Evolutionary conservation across 2,888 invertebrate genomes (phyloP), one percentile per base, ranked within the genome.

Genomic region (Tenthredo scrophulariae): DNA sequence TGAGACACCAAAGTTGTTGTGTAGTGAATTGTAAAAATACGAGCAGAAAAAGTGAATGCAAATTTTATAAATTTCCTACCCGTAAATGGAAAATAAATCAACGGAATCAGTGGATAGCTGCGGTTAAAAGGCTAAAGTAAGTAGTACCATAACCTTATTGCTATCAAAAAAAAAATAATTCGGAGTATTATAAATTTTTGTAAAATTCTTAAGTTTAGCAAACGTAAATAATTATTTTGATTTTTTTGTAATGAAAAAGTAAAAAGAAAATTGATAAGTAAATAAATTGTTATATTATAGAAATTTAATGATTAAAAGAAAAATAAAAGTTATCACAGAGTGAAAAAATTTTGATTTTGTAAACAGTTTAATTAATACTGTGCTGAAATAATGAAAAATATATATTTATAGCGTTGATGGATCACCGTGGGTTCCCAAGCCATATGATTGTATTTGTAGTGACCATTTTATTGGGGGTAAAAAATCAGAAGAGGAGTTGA

Each of bases 401-500:
- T n/a, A n/a, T n/a, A n/a, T 29, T 29, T 29, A 2, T 29, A 65
- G 84, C 83, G 33, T 84, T n/a, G 77, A 86, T 86, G 77, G 83
- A 83, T 83, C 86, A 82, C 86, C 84, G 58, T 85, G 85, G 84
- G 50, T 58, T 86, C 86, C 84, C 43, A 87, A 86, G 70, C 83
- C 65, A 58, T 33, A 7, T 7, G 70, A 75, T 86, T 26, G 7
- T 26, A 87, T 87, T 79, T 87, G 87, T 74, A 87, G 87, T 80
- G 29, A 29, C 2, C 29, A 29, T 29, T 29, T 29, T 2, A 29
- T 29, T 2, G 29, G 29, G 2, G 29, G 74, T 72, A 80, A 86
- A 86, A 86, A 87, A 77, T 79, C 86, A 22, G 85, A 87, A 46
- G 79, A 86, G 10, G 80, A 85, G 46, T n/a, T 43, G 46, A 86